These are phyloP conservation scores for Aethes cnicana DNA, from an alignment of 2,888 invertebrate genomes.

Conservation along the genomic window DNA sequence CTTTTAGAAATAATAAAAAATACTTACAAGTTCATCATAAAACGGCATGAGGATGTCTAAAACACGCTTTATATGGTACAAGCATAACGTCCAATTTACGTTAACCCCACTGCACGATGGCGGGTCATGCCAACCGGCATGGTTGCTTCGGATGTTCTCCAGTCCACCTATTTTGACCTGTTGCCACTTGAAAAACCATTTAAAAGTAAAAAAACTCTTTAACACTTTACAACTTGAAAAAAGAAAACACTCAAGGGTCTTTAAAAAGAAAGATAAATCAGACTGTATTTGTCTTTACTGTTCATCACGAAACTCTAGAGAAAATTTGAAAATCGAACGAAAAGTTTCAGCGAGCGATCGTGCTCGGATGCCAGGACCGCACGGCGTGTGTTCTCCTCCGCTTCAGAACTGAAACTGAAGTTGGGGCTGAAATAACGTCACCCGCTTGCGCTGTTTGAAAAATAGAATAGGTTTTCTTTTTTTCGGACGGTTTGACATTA, in stretches of 20 bases:
- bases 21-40: slow-evolving; percentile 75
- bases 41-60: slow-evolving; percentile 70
- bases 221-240: slow-evolving; percentile 23
- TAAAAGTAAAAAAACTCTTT: slow-evolving; percentile 38
- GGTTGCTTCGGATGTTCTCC: slow-evolving; percentile 33
- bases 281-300: not conserved
- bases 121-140: slow-evolving; percentile 46
- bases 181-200: slow-evolving; percentile 46
- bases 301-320: not conserved
- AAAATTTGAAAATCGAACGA: slow-evolving; percentile 3
- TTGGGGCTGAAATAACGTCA: not conserved
- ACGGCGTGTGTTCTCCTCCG: slow-evolving; percentile 11
- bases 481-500: not conserved
- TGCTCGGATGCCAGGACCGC: not conserved
- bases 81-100: slow-evolving; percentile 73
- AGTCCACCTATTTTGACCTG: slow-evolving; percentile 64
- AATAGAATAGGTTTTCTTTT: slow-evolving; percentile 15
- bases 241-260: not conserved
- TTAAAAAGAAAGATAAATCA: not conserved
- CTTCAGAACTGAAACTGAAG: slow-evolving; percentile 19
- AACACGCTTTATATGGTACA: slow-evolving; percentile 59
- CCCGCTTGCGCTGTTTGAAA: slow-evolving; percentile 2
- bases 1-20: too few species aligned
- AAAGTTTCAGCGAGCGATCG: slow-evolving; percentile 16
- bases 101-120: slow-evolving; percentile 54